Evolutionary conservation across 2,113 vertebrate genomes (phyloP).

Genomic region (Halcyon senegalensis): DNA sequence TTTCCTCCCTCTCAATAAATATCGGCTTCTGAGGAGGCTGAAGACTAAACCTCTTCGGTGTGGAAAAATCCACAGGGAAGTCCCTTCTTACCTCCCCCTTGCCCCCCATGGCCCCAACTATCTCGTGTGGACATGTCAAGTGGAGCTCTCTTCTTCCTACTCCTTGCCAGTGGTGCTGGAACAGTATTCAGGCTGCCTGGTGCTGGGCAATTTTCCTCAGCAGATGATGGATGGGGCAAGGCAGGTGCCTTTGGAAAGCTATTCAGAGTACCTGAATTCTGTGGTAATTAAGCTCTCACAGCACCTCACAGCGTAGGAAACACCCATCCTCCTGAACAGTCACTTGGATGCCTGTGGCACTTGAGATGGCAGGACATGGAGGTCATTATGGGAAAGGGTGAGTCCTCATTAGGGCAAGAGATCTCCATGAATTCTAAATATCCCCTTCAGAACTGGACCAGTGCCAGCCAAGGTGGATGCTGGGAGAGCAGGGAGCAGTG

Average conservation of each 20-base stretch:
- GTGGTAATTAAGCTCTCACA: background rate
- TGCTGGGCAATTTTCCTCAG: background rate
- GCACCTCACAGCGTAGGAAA: background rate
- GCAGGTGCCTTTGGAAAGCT: background rate
- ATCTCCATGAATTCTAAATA: background rate
- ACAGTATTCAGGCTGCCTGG: background rate
- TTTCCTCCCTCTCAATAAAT: background rate
- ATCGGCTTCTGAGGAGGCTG: background rate
- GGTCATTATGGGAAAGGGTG: background rate
- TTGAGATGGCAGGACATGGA: background rate
- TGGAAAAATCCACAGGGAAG: background rate
- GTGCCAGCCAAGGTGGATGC: background rate
- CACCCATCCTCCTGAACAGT: background rate
- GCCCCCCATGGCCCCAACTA: rapidly evolving
- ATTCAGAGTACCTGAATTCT: background rate
- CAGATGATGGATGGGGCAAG: background rate
- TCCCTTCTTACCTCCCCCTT: background rate
- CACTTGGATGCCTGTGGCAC: rapidly evolving
- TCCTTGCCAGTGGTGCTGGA: background rate
- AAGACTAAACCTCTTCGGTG: background rate
- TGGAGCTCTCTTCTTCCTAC: background rate
- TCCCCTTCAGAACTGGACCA: background rate
- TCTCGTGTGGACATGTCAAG: rapidly evolving
- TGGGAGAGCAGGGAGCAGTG: background rate
- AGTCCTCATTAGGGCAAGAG: background rate